These are phyloP conservation scores for Stichopus chloronotus DNA, from an alignment of 35 echinoderm and acorn worm genomes.

Conservation along the genomic window DNA sequence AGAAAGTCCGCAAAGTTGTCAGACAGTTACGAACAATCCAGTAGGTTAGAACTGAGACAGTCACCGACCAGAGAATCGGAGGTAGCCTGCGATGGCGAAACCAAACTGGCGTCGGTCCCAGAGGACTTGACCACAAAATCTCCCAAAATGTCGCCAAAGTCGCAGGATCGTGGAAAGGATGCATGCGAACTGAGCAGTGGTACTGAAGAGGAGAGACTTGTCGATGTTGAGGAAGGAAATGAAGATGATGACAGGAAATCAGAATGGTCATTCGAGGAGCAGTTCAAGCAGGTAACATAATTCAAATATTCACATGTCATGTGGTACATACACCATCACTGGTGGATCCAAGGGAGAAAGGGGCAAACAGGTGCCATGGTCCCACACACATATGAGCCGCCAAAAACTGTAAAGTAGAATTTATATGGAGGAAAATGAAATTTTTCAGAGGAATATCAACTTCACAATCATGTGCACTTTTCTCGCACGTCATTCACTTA, in stretches of 20 bases:
- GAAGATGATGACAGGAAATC: slow-evolving; percentile 13
- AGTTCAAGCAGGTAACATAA: slow-evolving; percentile 21
- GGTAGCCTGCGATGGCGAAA: neutral
- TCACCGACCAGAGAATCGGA: slow-evolving; percentile 1
- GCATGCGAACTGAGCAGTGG: slow-evolving; percentile 8
- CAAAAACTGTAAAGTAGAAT: no score
- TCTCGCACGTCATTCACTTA: no score
- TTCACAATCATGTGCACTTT: no score
- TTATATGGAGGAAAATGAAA: no score
- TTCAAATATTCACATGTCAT: neutral
- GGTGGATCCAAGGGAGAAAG: no score
- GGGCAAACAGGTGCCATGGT: no score
- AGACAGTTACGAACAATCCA: neutral
- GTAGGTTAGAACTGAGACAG: slow-evolving; percentile 5
- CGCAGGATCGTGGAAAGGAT: neutral
- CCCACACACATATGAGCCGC: no score
- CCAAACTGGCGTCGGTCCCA: slow-evolving; percentile 3
- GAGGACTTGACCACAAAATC: slow-evolving; percentile 7
- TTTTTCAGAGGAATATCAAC: no score
- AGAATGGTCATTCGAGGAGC: slow-evolving; percentile 45
- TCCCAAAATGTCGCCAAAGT: neutral
- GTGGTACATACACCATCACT: no score
- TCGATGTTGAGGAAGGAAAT: slow-evolving; percentile 5
- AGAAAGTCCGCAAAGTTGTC: neutral
- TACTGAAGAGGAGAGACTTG: slow-evolving; percentile 19